Conservation (phyloP, 2,113 vertebrate genomes). For the Heterotis niloticus region DNA sequence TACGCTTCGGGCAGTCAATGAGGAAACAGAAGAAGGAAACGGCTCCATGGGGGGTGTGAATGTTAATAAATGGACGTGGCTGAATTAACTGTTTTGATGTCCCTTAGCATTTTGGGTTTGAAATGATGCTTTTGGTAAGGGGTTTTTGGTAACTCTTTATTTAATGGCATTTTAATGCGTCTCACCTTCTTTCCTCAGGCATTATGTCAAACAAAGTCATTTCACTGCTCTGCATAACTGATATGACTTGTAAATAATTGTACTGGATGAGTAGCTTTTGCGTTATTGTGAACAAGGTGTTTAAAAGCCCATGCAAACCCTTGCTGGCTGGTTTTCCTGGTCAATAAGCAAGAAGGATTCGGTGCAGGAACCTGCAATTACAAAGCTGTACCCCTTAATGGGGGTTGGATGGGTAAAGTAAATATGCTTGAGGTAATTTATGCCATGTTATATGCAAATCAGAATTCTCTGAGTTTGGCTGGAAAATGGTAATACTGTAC, state of each 20-base stretch:
- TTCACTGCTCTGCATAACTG: conserved; percentile 13
- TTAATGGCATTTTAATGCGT: conserved; percentile 4
- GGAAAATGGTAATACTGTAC: background rate
- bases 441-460: conserved; percentile 3
- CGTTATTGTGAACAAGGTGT: background rate
- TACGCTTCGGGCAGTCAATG: too few species aligned
- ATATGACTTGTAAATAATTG: conserved; percentile 10
- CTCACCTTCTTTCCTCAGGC: background rate
- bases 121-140: conserved; percentile 9
- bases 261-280: background rate
- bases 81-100: conserved; percentile 3
- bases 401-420: background rate
- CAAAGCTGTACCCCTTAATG: background rate
- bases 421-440: conserved; percentile 21
- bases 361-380: conserved; percentile 23
- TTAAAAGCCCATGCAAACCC: background rate
- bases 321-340: background rate
- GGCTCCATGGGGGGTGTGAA: background rate
- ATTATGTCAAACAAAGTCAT: background rate
- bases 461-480: background rate
- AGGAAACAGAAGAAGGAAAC: background rate
- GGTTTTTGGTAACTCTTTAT: background rate
- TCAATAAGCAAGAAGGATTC: conserved; percentile 11
- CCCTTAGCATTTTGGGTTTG: background rate
- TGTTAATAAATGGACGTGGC: background rate